Evolutionary conservation across 2,113 vertebrate genomes (phyloP), one percentile per base, ranked within the genome.

Genomic region (Tupaia chinensis): DNA sequence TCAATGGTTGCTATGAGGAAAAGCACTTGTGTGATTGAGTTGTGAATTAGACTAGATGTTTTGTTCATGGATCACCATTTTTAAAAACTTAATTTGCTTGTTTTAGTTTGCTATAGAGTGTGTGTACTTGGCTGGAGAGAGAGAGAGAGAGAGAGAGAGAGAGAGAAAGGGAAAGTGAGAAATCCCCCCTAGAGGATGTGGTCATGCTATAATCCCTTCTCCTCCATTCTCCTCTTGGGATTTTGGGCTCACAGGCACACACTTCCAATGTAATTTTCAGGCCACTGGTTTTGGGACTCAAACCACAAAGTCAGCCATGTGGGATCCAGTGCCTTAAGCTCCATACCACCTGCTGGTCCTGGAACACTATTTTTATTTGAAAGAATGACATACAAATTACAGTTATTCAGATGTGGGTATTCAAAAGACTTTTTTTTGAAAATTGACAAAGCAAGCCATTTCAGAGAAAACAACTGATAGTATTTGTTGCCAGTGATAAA

Each of bases 381-480:
- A 95, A 91, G 69, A 94, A 58, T 94, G 68, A 72, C 25, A 27
- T 77, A n/a, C 73, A 32, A 94, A 89, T 68, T 73, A 1, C 85
- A 23, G 20, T 95, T 95, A 65, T 82, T 92, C 80, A 86, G 29
- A 85, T 68, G 53, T 95, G 54, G 76, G 25, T 89, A 92, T 86
- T 92, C 89, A 61, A 56, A 78, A 89, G 84, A 91, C 32, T 10
- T 90, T 95, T 91, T 93, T 54, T 86, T 61, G 27, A 95, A 85
- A 85, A 68, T 53, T 23, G 80, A 53, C 66, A 93, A 86, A 93
- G 60, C 27, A 44, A 69, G 32, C 63, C 69, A 70, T 86, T 80
- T 95, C 61, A 86, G 85, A 90, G 74, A 74, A 81, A 86, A 85
- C 20, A 74, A 70, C 34, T 80, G 69, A n/a, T 25, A 32, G 2